Evolutionary conservation across 2,113 vertebrate genomes (phyloP).

Genomic region (Climacteris rufus): DNA sequence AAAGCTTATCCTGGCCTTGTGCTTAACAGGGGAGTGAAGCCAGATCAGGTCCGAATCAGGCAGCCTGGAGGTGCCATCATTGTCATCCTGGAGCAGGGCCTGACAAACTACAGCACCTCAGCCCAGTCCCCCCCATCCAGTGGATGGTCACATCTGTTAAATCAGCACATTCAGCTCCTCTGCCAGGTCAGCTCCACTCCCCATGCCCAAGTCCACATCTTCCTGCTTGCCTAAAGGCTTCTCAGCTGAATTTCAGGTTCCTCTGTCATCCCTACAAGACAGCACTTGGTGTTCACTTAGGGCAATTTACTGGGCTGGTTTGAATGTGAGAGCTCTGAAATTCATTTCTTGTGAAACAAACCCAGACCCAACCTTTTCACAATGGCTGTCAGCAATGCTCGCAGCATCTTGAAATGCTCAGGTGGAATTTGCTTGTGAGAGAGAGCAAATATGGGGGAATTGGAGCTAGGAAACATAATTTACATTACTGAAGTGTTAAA

Average conservation of each 20-base stretch:
- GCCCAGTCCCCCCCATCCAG: not conserved
- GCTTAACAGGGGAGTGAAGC: not conserved
- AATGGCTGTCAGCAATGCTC: not conserved
- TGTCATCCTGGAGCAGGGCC: rapidly evolving
- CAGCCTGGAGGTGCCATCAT: not conserved
- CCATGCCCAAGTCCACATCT: not conserved
- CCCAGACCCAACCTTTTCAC: not conserved
- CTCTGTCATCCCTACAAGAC: not conserved
- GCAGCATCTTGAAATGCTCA: not conserved
- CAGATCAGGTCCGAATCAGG: rapidly evolving
- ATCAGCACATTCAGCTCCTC: not conserved
- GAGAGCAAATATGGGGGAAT: not conserved
- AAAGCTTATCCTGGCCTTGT: not conserved
- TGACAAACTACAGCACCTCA: not conserved
- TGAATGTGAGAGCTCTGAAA: not conserved
- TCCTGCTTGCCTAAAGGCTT: not conserved
- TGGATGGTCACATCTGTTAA: not conserved
- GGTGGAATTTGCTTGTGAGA: not conserved
- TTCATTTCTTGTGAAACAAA: not conserved
- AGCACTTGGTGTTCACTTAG: not conserved
- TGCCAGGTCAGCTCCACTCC: not conserved
- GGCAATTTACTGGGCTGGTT: not conserved
- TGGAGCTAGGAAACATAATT: not conserved
- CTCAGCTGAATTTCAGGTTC: not conserved
- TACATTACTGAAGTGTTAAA: not conserved